These are phyloP conservation scores for Clarias platycephalus DNA, from an alignment of 2,797 vertebrate genomes.

Conservation along the genomic window DNA sequence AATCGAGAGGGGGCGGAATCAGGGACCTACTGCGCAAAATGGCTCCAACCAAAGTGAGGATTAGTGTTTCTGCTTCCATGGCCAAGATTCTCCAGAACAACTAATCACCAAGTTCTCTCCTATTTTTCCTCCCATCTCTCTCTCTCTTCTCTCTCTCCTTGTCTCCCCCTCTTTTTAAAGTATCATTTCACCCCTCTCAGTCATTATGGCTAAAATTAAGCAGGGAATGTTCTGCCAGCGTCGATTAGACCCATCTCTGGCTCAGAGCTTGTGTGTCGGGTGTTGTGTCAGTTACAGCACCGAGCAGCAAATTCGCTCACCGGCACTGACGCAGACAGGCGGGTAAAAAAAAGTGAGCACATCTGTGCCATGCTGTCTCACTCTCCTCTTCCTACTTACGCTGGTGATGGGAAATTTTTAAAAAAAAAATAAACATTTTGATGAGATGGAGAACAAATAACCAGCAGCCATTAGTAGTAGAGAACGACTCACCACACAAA, in stretches of 20 bases:
- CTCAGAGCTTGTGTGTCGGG: constrained; percentile 55
- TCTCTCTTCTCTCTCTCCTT: constrained; percentile 50
- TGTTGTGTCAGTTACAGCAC: constrained; percentile 53
- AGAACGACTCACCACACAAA: constrained; percentile 32
- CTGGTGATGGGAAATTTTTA: constrained; percentile 18
- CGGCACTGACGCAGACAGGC: constrained; percentile 28
- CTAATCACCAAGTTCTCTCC: constrained; percentile 74
- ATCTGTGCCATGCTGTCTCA: constrained; percentile 52
- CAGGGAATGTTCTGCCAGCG: constrained; percentile 72
- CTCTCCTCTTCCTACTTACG: constrained; percentile 31
- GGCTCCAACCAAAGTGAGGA: constrained; percentile 82
- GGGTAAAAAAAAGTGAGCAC: constrained; percentile 39
- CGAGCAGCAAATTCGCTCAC: constrained; percentile 38
- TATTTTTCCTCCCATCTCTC: constrained; percentile 52
- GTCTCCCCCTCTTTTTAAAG: constrained; percentile 68
- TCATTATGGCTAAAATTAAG: constrained; percentile 77
- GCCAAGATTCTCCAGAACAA: constrained; percentile 80
- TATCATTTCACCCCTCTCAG: constrained; percentile 63
- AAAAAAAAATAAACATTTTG: constrained; percentile 19
- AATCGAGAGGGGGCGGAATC: constrained; percentile 82
- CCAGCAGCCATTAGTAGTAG: constrained; percentile 47
- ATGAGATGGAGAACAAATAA: constrained; percentile 49
- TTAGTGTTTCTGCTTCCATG: constrained; percentile 81
- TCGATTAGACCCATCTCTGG: constrained; percentile 69
- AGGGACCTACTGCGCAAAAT: constrained; percentile 79